Conservation (phyloP, 2,797 vertebrate species). For the Otolemur crassicaudatus region DNA sequence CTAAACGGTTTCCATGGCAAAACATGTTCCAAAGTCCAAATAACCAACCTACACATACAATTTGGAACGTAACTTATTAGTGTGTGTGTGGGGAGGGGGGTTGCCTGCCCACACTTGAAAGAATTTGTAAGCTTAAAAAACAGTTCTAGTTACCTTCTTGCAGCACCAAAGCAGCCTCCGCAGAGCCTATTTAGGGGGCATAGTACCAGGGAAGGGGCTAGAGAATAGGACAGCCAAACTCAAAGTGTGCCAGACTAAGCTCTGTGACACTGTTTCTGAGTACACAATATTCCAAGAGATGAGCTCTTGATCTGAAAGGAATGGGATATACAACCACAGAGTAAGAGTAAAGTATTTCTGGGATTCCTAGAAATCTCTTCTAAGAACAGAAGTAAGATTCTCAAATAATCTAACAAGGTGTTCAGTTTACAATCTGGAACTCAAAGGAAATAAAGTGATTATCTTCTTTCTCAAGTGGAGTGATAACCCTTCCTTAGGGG, state of each 20-base stretch:
- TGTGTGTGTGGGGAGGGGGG: not conserved
- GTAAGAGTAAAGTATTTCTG: not conserved
- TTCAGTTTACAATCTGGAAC: not conserved
- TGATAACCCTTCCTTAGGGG: not conserved
- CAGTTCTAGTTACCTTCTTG: not conserved
- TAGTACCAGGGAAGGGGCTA: not conserved
- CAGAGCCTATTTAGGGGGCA: not conserved
- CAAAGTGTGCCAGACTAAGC: not conserved
- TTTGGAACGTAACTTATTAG: constrained; percentile 65
- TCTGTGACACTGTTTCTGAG: not conserved
- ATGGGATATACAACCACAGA: not conserved
- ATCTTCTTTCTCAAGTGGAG: not conserved
- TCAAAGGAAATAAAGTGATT: not conserved
- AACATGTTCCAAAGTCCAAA: constrained; percentile 75
- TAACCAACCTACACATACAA: constrained; percentile 70
- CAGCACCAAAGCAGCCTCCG: not conserved
- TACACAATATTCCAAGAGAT: not conserved
- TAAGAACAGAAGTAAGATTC: constrained; percentile 47
- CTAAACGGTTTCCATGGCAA: constrained; percentile 79
- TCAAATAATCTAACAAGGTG: not conserved
- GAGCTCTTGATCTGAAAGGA: not conserved
- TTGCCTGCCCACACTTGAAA: constrained; percentile 40
- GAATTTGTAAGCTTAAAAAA: constrained; percentile 23
- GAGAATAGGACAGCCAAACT: not conserved
- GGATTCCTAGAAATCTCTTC: constrained; percentile 60